Evolutionary conservation across 1,140 invertebrate species (phyloP).

Genomic region (Battus philenor): DNA sequence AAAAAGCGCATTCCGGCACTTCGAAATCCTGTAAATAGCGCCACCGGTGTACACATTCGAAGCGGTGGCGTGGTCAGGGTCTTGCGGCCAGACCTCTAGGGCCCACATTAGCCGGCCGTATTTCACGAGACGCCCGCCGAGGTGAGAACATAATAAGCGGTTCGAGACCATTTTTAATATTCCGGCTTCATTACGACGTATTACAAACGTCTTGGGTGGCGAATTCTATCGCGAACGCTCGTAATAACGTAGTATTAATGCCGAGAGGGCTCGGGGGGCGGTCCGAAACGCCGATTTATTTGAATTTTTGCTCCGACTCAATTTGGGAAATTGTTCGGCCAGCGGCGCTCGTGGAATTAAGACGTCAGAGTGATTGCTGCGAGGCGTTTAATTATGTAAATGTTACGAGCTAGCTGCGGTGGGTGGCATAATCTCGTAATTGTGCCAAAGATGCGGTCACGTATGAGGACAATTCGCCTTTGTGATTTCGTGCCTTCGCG

Average conservation of each 20-base stretch:
- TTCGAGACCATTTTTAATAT: conserved; percentile 73
- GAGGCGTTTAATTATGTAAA: conserved; percentile 74
- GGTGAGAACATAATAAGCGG: conserved; percentile 75
- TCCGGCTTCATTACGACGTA: conserved; percentile 72
- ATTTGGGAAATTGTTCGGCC: conserved; percentile 72
- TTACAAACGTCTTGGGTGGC: conserved; percentile 74
- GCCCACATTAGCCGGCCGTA: conserved; percentile 65
- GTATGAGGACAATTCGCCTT: conserved; percentile 51
- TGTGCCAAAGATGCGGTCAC: conserved; percentile 58
- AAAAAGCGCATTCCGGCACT: too few species aligned
- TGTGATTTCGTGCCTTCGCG: conserved; percentile 44
- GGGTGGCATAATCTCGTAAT: conserved; percentile 55
- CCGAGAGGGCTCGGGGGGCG: conserved; percentile 44
- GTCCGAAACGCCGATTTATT: conserved; percentile 65
- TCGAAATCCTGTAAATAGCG: conserved; percentile 30
- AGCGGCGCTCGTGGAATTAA: conserved; percentile 71
- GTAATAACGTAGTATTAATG: conserved; percentile 69
- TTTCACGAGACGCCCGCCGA: conserved; percentile 62
- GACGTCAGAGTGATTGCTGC: conserved; percentile 71
- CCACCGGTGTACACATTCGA: conserved; percentile 50
- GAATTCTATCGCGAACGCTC: conserved; percentile 72
- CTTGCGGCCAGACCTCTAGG: conserved; percentile 28
- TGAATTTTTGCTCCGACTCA: conserved; percentile 72
- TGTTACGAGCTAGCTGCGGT: conserved; percentile 61
- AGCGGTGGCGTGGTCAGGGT: conserved; percentile 25